Conservation (phyloP, 2,888 invertebrate genomes). For the Cynaeus angustus region DNA sequence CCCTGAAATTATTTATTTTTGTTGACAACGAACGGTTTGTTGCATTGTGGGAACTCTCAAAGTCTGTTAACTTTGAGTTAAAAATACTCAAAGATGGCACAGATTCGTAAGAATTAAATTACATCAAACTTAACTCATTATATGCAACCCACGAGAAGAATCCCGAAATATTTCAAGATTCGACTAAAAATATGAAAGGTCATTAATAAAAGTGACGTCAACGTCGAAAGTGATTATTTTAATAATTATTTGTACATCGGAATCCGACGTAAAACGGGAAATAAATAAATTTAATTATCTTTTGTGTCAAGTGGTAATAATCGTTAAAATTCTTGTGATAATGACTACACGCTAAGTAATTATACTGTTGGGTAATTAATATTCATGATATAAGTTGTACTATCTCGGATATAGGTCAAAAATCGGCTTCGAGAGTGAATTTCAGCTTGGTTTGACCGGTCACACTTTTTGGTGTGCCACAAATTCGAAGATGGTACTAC, state of each 20-base stretch:
- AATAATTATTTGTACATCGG: too few relatives aligned
- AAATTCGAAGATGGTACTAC: neutral
- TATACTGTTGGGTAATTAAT: neutral
- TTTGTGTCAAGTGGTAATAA: neutral
- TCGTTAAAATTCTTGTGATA: neutral
- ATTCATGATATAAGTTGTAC: too few relatives aligned
- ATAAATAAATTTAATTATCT: neutral
- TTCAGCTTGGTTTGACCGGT: neutral
- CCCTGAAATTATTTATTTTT: neutral
- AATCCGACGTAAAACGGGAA: too few relatives aligned
- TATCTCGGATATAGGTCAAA: neutral
- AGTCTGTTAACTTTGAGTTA: neutral
- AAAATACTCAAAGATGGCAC: neutral
- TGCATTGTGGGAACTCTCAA: neutral
- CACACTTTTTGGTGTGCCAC: neutral
- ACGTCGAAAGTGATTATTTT: too few relatives aligned
- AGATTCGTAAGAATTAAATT: neutral
- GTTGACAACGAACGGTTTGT: neutral
- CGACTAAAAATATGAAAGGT: too few relatives aligned
- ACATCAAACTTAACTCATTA: neutral
- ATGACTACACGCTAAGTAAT: neutral
- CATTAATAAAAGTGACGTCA: too few relatives aligned
- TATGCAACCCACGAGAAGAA: too few relatives aligned
- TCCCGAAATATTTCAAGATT: too few relatives aligned
- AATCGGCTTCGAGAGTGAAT: neutral